Percentiles rank a stretch among this genome's conserved stretches.
These are phyloP conservation scores for Cynocephalus volans DNA, from an alignment of 2,113 vertebrate species.

Conservation along the genomic window DNA sequence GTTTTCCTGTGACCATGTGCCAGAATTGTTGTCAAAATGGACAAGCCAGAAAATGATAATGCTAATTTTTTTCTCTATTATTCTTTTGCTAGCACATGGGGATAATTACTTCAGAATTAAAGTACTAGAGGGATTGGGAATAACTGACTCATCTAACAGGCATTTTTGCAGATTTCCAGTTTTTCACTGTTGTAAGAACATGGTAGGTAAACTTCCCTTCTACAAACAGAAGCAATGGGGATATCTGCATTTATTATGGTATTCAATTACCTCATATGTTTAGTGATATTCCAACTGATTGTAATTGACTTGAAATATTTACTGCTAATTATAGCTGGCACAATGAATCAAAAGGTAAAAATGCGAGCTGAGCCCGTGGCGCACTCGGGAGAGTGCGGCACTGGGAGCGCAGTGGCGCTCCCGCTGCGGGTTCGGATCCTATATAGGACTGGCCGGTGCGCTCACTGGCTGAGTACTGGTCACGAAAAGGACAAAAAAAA, in stretches of 20 bases:
- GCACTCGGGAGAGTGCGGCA: too few relatives aligned
- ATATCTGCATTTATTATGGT: slow-evolving; percentile 71
- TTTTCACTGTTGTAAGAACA: slow-evolving; percentile 71
- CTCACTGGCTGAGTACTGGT: too few relatives aligned
- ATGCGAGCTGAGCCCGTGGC: too few relatives aligned
- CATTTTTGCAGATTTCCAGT: slow-evolving; percentile 42
- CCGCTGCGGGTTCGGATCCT: too few relatives aligned
- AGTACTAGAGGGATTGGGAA: not conserved
- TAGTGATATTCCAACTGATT: slow-evolving; percentile 77
- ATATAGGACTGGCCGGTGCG: too few relatives aligned
- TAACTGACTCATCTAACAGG: slow-evolving; percentile 35
- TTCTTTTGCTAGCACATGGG: not conserved
- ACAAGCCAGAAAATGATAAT: not conserved
- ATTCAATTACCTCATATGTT: slow-evolving; percentile 75
- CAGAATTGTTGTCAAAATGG: not conserved
- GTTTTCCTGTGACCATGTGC: not conserved
- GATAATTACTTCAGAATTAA: not conserved
- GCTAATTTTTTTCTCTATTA: not conserved
- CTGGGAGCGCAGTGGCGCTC: too few relatives aligned
- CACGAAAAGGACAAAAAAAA: too few relatives aligned
- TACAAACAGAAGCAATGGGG: not conserved
- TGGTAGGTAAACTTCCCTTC: slow-evolving; percentile 69
- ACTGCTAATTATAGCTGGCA: slow-evolving; percentile 79
- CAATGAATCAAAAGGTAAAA: slow-evolving; percentile 82
- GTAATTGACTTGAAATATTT: slow-evolving; percentile 80